Base-by-base conservation (phyloP, 1,140 invertebrate species). In the Vanessa tameamea region DNA sequence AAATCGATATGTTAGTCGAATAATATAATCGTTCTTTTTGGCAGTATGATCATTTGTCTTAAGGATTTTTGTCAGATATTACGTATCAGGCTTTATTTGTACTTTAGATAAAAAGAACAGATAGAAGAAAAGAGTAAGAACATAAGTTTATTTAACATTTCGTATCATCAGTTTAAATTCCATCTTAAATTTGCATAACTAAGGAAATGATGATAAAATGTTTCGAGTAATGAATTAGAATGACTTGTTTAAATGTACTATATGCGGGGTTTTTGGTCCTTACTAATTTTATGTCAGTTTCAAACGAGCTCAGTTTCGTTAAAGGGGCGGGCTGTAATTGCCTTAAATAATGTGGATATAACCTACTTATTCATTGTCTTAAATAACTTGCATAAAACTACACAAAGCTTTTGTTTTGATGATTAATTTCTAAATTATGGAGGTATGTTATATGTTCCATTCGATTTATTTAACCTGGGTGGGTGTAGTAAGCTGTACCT, bases 301-400 rank as follows among this genome's bases (percentile, higher is more conserved):
- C 78, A 75, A 80, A 78, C 75, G 50, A 37, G 66, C 57, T 64
- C 23, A 13, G 64, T 72, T n/a, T 15, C 51, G 9, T 16, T 48
- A 81, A 87, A 82, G 80, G 84, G 81, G 78, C 78, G 72, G 72
- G 73, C 67, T 78, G 67, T 86, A 87, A 89, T 87, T 85, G 79
- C 82, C 82, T 82, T 86, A 82, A 83, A 87, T 85, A 83, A 88
- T 83, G 80, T 84, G 77, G 61, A 66, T 78, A 69, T 72, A 80
- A 77, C 64, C 72, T 77, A 68, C 20, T 64, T 77, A 81, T 78
- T 80, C 76, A 82, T 81, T 75, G 74, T 73, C 76, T 78, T 69
- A 77, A 70, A 74, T 72, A 69, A 75, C 67, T 70, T 20, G 59
- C 43, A 78, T 55, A 75, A 75, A 81, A 78, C 76, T 75, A 76